Evolutionary conservation across 2,888 invertebrate species (phyloP).

Genomic region (Aricia artaxerxes): DNA sequence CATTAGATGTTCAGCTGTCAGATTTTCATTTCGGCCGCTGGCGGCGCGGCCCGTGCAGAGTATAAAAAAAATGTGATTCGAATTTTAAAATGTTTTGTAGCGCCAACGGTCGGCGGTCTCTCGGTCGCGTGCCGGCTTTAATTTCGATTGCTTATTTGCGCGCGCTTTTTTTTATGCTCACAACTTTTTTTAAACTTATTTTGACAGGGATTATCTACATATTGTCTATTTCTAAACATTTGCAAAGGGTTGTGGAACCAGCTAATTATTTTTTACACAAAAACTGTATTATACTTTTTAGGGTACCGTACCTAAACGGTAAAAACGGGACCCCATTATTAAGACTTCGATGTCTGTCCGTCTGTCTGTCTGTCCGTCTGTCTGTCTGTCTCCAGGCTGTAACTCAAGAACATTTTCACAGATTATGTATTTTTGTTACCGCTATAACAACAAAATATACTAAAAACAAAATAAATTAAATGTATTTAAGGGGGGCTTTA

Average conservation of each 20-base stretch:
- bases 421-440: no score
- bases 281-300: no score
- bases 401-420: no score
- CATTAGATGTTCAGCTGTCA: slow-evolving; percentile 34
- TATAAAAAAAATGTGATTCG: slow-evolving; percentile 40
- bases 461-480: no score
- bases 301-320: no score
- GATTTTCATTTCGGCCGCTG: neutral
- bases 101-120: slow-evolving; percentile 43
- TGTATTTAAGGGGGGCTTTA: no score
- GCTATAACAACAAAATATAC: no score
- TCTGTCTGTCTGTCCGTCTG: no score
- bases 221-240: neutral
- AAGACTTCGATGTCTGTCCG: no score
- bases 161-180: neutral
- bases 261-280: slow-evolving; percentile 14
- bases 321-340: no score
- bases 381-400: no score
- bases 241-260: slow-evolving; percentile 7
- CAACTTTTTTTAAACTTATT: neutral
- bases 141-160: slow-evolving; percentile 57
- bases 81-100: slow-evolving; percentile 34
- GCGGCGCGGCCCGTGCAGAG: slow-evolving; percentile 11
- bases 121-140: slow-evolving; percentile 68
- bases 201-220: slow-evolving; percentile 9